Evolutionary conservation across 2,888 invertebrate genomes (phyloP).

Genomic region (Aspidiotus rigidus): DNA sequence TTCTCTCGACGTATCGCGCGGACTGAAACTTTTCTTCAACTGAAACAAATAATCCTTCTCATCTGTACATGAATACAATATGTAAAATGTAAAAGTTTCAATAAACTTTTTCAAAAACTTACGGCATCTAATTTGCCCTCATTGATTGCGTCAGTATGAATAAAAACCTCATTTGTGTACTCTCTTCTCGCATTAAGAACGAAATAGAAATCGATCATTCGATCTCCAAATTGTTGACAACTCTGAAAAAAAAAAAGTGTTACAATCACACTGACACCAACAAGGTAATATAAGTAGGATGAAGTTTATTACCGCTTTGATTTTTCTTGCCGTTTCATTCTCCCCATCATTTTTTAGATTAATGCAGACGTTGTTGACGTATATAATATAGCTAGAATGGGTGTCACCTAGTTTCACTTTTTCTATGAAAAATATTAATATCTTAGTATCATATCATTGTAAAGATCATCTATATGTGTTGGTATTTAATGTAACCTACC

Average conservation of each 20-base stretch:
- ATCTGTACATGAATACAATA: constrained; percentile 7
- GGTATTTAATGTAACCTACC: constrained; percentile 12
- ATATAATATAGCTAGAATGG: constrained; percentile 6
- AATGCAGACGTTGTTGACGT: constrained; percentile 8
- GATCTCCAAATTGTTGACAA: constrained; percentile 5
- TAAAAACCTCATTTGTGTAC: constrained; percentile 7
- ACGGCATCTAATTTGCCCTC: constrained; percentile 9
- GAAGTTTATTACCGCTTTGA: constrained; percentile 14
- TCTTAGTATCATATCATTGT: constrained; percentile 12
- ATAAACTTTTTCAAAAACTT: constrained; percentile 11
- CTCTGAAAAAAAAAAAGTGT: constrained; percentile 5
- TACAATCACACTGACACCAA: constrained; percentile 13
- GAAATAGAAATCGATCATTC: constrained; percentile 8
- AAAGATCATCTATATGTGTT: constrained; percentile 12
- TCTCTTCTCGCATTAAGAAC: constrained; percentile 5
- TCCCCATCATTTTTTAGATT: constrained; percentile 10
- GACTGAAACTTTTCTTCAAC: constrained; percentile 10
- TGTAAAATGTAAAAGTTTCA: constrained; percentile 15
- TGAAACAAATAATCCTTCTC: constrained; percentile 15
- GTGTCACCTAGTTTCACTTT: constrained; percentile 1
- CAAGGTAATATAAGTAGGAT: constrained; percentile 13
- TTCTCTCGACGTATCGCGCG: constrained; percentile 9
- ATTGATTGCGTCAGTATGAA: constrained; percentile 5
- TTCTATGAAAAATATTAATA: constrained; percentile 14
- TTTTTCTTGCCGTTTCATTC: constrained; percentile 8